Conservation (phyloP, 2,888 invertebrate genomes). For the Hoplodrina blanda region DNA sequence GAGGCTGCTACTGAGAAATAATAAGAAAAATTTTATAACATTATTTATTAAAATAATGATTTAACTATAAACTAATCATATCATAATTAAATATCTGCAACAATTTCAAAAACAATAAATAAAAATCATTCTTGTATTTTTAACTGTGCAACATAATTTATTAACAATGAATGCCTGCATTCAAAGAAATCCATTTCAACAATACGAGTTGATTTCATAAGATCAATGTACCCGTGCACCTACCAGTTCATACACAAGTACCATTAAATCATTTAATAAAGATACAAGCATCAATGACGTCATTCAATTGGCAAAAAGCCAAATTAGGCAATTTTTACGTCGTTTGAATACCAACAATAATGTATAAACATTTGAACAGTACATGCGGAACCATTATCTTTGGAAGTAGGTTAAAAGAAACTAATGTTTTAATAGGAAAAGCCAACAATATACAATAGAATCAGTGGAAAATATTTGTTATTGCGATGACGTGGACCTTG, state of each 20-base stretch:
- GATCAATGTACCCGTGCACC: constrained; percentile 40
- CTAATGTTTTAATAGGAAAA: constrained; percentile 85
- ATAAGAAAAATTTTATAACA: no score
- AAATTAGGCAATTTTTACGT: constrained; percentile 64
- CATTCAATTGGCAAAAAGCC: constrained; percentile 61
- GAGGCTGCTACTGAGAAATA: no score
- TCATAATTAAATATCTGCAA: not conserved
- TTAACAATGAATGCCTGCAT: not conserved
- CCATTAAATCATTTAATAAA: constrained; percentile 62
- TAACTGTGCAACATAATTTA: no score
- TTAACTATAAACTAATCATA: not conserved
- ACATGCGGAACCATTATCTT: constrained; percentile 64
- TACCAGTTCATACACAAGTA: constrained; percentile 37
- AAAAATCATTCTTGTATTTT: no score
- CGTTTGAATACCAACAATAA: constrained; percentile 58
- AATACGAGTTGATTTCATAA: constrained; percentile 29
- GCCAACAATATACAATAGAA: constrained; percentile 85
- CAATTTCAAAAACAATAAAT: no score
- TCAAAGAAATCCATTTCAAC: constrained; percentile 15
- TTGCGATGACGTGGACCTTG: constrained; percentile 78
- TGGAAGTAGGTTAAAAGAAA: constrained; percentile 81
- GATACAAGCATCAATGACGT: constrained; percentile 55
- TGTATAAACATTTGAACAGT: constrained; percentile 56
- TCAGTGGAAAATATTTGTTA: constrained; percentile 86
- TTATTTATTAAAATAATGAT: no score